Evolutionary conservation across 2,113 vertebrate genomes (phyloP), one percentile per base, ranked within the genome.

Genomic region (Lichenostomus cassidix): DNA sequence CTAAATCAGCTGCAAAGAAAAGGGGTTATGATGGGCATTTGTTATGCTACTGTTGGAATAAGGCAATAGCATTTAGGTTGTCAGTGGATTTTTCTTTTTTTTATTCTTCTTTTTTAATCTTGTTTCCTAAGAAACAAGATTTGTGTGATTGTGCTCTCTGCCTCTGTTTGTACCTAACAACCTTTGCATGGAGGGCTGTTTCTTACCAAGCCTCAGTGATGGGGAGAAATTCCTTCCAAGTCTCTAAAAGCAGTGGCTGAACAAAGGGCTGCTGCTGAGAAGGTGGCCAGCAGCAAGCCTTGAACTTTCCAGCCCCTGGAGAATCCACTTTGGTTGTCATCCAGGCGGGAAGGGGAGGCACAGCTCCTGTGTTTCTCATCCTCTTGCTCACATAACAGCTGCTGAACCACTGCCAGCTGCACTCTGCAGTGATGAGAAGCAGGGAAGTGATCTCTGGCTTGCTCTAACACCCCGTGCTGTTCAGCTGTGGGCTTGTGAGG

Each of bases 101-200:
- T 68, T n/a, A 42, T 64, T 20, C 55, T 91, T 31, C 5, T 69
- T 68, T 79, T 89, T 82, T 10, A 71, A 88, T 85, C 90, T 74
- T 55, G 95, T 96, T 95, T 94, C 94, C 71, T 93, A 88, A 88
- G 92, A 96, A 90, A 94, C 92, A 58, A 83, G 85, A 33, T 50
- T 62, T 80, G 16, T 85, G 41, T 65, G 87, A 22, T 41, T 71
- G 67, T 58, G 70, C 35, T 82, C 68, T 88, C 68, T 90, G 62
- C 75, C 70, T 91, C 50, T 87, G 53, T 62, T 56, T 55, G 47
- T 65, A 76, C 53, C 82, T 58, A 21, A 35, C 47, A 42, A 17
- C 33, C 74, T 75, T 47, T 69, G 41, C 46, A 17, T 5, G 19
- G 13, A 58, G 31, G 44, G 37, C 82, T 65, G 44, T 35, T 76